Percentiles rank a stretch among this genome's conserved stretches.
phyloP scores from a whole-genome alignment of 2,113 vertebrate genomes.

The Mugil cephalus region DNA sequence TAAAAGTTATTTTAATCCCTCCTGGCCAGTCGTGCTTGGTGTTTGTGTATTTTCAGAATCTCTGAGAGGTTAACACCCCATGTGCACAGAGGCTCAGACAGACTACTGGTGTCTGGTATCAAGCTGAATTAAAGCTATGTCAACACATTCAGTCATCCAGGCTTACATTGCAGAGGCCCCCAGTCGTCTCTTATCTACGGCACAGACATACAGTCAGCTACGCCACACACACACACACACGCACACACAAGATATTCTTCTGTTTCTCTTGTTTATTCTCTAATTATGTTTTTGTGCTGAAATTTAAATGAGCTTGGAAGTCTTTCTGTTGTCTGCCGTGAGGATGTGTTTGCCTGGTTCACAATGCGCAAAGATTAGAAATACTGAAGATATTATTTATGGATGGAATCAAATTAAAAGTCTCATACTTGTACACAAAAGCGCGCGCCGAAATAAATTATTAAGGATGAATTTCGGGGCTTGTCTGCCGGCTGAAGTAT shows the following conservation, averaged over 20 bases:
- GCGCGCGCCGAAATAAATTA: constrained; percentile 57
- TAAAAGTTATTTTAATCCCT: constrained; percentile 82
- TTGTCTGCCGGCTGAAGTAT: constrained; percentile 41
- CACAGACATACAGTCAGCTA: constrained; percentile 67
- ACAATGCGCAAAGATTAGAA: constrained; percentile 62
- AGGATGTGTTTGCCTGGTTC: constrained; percentile 52
- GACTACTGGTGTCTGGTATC: constrained; percentile 83
- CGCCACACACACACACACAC: constrained; percentile 33
- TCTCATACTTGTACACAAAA: constrained; percentile 56
- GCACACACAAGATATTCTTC: constrained; percentile 9
- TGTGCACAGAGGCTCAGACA: constrained; percentile 77
- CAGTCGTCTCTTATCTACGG: constrained; percentile 70
- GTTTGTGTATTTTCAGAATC: constrained; percentile 85
- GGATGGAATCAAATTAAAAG: constrained; percentile 74
- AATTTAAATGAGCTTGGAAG: constrained; percentile 59
- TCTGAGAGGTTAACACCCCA: constrained; percentile 84
- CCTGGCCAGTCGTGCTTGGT: constrained; percentile 68
- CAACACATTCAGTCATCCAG: constrained; percentile 82
- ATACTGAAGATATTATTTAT: constrained; percentile 69
- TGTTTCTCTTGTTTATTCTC: constrained; percentile 36
- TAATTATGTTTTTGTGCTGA: constrained; percentile 49
- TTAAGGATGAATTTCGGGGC: constrained; percentile 36
- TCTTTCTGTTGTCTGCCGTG: constrained; percentile 52
- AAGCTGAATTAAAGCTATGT: constrained; percentile 86
- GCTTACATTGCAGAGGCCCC: constrained; percentile 78